These are phyloP conservation scores for Hoplostethus mediterraneus DNA, from an alignment of 2,797 vertebrate genomes.

Conservation along the genomic window DNA sequence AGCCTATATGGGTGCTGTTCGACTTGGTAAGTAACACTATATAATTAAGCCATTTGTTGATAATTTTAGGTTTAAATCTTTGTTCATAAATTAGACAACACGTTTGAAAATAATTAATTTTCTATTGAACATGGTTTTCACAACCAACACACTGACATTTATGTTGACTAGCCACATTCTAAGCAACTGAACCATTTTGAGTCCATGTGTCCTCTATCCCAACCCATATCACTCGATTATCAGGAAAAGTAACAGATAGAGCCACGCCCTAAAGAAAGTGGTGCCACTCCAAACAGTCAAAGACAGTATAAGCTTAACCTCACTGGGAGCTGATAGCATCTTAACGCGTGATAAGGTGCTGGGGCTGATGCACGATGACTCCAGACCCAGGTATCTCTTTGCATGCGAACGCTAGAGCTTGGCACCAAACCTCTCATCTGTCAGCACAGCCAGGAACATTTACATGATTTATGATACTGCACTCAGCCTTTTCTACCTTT, in stretches of 20 bases:
- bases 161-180: not conserved
- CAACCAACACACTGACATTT: not conserved
- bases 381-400: slow-evolving; percentile 62
- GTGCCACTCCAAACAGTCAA: not conserved
- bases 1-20: slow-evolving; percentile 12
- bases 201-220: not conserved
- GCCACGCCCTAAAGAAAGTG: not conserved
- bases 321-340: slow-evolving; percentile 51
- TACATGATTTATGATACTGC: slow-evolving; percentile 72
- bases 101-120: not conserved
- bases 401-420: slow-evolving; percentile 59
- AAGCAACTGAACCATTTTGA: not conserved
- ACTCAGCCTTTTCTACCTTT: slow-evolving; percentile 60
- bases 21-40: slow-evolving; percentile 3
- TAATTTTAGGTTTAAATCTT: slow-evolving; percentile 11
- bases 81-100: not conserved
- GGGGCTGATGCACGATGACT: slow-evolving; percentile 42
- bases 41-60: slow-evolving; percentile 13
- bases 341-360: slow-evolving; percentile 22
- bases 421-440: slow-evolving; percentile 63
- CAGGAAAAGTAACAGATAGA: not conserved
- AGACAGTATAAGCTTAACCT: slow-evolving; percentile 19
- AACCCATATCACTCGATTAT: not conserved
- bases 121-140: not conserved
- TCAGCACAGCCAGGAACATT: slow-evolving; percentile 71